These are phyloP conservation scores for Drosophila vallismaia DNA, from an alignment of 2,888 invertebrate genomes.

Conservation along the genomic window DNA sequence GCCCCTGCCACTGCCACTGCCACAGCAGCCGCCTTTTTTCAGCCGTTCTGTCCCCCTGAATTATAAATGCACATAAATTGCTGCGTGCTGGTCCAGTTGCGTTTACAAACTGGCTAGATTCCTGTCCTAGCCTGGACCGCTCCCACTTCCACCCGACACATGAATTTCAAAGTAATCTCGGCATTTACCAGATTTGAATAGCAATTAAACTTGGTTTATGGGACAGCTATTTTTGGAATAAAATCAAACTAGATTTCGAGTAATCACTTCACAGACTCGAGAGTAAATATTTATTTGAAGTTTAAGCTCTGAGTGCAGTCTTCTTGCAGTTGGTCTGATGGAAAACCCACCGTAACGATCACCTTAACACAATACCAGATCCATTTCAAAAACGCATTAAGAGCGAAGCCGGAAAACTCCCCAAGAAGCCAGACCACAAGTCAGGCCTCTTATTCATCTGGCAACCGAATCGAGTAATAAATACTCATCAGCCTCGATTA, in stretches of 20 bases:
- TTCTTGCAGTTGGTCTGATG: too few species aligned
- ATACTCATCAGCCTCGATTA: constrained; percentile 37
- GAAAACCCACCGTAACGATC: neutral
- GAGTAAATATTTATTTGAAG: neutral
- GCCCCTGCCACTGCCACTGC: neutral
- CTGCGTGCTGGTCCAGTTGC: constrained; percentile 42
- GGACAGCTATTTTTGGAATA: constrained; percentile 22
- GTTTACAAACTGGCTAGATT: constrained; percentile 3
- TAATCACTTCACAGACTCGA: neutral
- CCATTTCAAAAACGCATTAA: constrained; percentile 19
- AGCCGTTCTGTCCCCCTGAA: constrained; percentile 62
- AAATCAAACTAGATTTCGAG: constrained; percentile 18
- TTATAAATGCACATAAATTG: constrained; percentile 80
- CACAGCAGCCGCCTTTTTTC: constrained; percentile 8
- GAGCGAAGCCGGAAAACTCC: constrained; percentile 28
- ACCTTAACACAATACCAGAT: constrained; percentile 4
- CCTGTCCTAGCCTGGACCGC: neutral
- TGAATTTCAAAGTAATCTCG: constrained; percentile 72
- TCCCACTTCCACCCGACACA: constrained; percentile 57
- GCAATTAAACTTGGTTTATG: constrained; percentile 48
- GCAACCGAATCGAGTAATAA: constrained; percentile 40
- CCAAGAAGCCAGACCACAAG: constrained; percentile 9
- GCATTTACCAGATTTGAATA: constrained; percentile 48
- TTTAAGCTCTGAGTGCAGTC: too few species aligned
- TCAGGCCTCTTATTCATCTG: constrained; percentile 32